Evolutionary conservation across 2,888 invertebrate genomes (phyloP), one percentile per base, ranked within the genome.

Genomic region (Spodoptera picta): DNA sequence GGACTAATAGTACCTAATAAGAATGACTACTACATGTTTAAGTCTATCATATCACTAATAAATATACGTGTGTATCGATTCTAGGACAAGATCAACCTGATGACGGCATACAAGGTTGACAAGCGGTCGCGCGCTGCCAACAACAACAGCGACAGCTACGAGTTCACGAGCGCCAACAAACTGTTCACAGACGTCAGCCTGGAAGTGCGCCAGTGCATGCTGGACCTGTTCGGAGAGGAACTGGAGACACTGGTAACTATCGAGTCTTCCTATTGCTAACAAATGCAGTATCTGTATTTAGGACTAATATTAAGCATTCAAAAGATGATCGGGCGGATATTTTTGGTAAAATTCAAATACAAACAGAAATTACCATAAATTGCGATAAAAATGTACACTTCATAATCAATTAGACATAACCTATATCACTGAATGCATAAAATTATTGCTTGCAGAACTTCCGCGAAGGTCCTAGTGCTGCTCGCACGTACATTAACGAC

Each of bases 141-240:
- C 71, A 92, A 95, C 60, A 92, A 94, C 68, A 95, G 96, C 12
- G 95, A 95, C 2, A 95, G 95, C 70, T 96, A 98, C 81, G 96
- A 97, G 86, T 97, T 97, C 85, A 95, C 94, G 4, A 96, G 96
- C 64, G 98, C 97, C 27, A 98, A 98, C 91, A 96, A 96, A 75
- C 93, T 98, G 73, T 98, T 97, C 90, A 96, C 97, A 4, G 95
- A 96, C 56, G 86, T 94, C 3, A 88, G 90, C 2, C 91, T 96
- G 59, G 90, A 93, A 42, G 92, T 97, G 23, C 94, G 96, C 3
- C 95, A 96, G 12, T 98, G 98, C 83, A 95, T 98, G 85, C 82
- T 95, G 11, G 92, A 95, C 64, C 89, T 97, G 47, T 97, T 98
- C 83, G 86, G 89, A 0, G 95, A 96, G 0, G 97, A 97, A 77